Base-by-base conservation (phyloP, 2,888 invertebrate genomes). In the Cataglyphis cursor region DNA sequence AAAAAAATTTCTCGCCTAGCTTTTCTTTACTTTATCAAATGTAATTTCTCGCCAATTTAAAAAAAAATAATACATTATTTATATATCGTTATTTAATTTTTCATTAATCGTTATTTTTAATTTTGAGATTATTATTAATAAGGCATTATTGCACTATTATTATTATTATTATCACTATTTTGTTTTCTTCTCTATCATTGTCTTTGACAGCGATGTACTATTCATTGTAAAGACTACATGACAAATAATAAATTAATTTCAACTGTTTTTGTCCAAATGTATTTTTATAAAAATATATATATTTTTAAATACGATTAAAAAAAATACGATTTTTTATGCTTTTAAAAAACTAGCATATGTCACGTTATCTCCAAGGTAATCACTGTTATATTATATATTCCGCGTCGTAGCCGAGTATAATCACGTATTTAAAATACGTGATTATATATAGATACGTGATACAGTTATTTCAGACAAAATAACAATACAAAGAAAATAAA, bases 331-430 rank as follows among this genome's bases (percentile, higher is more conserved):
- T 15, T 35, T 35, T 72, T 57, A 57, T 8, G 15, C 2, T 21
- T 15, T n/a, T 18, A 31, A 64, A 35, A 24, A 28, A 15, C 3
- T 21, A 75, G 3, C n/a, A 15, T 12, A 9, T 74, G 15, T 74
- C 3, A 15, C 0, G 35, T 31, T 75, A 75, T 75, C 74, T 62
- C 5, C 74, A 75, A 75, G 64, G 64, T 62, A 2, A 15, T 44
- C 28, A 15, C 44, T 21, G 3, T 2, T 4, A 57, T 61, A 44
- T 59, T 21, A 10, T 31, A 68, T 18, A 28, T 9, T 44, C 41
- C 28, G 10, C 44, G n/a, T 28, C 41, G 10, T 28, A 28, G 24
- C 24, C 24, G 24, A 1, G 1, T 28, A 1, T 28, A 28, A 28
- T 28, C 24, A 28, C 1, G 24, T 28, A 28, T 28, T 54, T 54